Base-by-base conservation (phyloP, 92 coral and sea anemone species). In the Phenganax subtilis region DNA sequence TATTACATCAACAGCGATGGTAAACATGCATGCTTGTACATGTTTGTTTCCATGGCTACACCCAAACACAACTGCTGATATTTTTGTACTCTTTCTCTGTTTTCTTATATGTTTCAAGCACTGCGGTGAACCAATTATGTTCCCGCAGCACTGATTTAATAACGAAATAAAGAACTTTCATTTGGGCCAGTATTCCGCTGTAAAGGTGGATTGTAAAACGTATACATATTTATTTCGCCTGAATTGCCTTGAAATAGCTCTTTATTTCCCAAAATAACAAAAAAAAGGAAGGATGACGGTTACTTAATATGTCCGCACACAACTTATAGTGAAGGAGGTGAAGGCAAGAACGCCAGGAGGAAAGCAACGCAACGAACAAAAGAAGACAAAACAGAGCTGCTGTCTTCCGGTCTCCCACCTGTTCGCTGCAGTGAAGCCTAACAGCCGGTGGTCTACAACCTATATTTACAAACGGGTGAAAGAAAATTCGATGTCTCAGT, bases 401-500 rank as follows among this genome's bases (percentile, higher is more conserved):
- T 47, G 74, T 61, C 73, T 79, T 79, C 83, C 83, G 83, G 83
- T 79, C 67, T 51, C 83, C 83, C 83, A 79, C 83, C 83, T 79
- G 83, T 79, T 79, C 65, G 83, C 83, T 62, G 83, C 68, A 65
- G 51, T 79, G 67, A 79, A 17, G 51, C 60, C 44, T 79, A 74
- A 79, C 83, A 79, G 83, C 72, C 51, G 83, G 74, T 74, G 72
- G 83, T 67, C 55, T 2, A 68, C 37, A 68, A 68, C 3, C 9
- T 79, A 63, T 63, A 79, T 79, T 79, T 44, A 63, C 83, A 63
- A 79, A 12, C 63, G 52, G 9, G 72, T 65, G 54, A 79, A 20
- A 47, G 59, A 54, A 47, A 54, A 79, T 54, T 47, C 75, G 51
- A 56, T 11, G 15, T 51, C 59, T 79, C 16, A 44, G 17, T 44